A percentile compares a stretch with the other conserved stretches of the same genome.
These are phyloP conservation scores for Labia minor DNA, from an alignment of 2,888 invertebrate genomes.

Conservation along the genomic window DNA sequence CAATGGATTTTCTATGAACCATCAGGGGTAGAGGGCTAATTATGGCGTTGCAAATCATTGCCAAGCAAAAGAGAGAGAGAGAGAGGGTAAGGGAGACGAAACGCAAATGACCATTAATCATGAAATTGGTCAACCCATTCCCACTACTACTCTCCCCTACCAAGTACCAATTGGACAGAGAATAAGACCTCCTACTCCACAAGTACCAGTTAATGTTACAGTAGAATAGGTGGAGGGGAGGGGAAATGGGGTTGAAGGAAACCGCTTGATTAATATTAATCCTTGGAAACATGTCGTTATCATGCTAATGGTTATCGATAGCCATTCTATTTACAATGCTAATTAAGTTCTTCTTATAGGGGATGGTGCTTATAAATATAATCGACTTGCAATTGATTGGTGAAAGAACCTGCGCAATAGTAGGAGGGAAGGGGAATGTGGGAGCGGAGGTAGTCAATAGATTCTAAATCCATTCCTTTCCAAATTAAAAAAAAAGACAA, in stretches of 20 bases:
- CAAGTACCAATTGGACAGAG: too few species aligned
- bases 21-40: not conserved
- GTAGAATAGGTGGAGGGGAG: too few species aligned
- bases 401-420: too few species aligned
- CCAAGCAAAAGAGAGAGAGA: too few species aligned
- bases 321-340: not conserved
- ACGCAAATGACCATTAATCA: not conserved
- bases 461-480: too few species aligned
- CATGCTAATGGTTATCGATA: conserved; percentile 13
- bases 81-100: not conserved
- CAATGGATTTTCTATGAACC: not conserved
- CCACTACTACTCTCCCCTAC: not conserved
- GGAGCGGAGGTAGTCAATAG: too few species aligned
- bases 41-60: conserved; percentile 2
- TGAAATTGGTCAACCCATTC: not conserved
- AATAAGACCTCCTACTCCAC: not conserved
- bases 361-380: not conserved
- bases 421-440: too few species aligned
- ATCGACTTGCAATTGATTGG: too few species aligned
- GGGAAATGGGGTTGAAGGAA: too few species aligned
- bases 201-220: not conserved
- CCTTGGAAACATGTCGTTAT: conserved; percentile 8
- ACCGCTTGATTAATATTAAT: conserved; percentile 13
- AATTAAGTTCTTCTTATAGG: conserved; percentile 13
- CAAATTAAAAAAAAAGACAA: too few species aligned